These are phyloP conservation scores for Samia ricini DNA, from an alignment of 1,140 invertebrate species.

Conservation along the genomic window DNA sequence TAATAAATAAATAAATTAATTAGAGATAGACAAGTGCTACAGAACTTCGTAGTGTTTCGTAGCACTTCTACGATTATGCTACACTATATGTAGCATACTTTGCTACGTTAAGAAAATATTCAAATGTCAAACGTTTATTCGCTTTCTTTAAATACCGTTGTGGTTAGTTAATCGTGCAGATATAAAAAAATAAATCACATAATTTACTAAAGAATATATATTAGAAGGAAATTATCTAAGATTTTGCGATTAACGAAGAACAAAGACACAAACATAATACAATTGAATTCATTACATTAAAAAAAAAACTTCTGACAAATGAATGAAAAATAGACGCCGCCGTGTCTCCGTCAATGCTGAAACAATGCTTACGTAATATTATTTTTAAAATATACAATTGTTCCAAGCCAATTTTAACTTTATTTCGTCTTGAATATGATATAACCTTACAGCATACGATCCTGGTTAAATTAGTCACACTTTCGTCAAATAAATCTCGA, in stretches of 20 bases:
- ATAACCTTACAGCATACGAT: not conserved
- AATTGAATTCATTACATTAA: not conserved
- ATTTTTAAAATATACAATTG: not conserved
- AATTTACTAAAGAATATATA: not conserved
- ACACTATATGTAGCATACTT: no score
- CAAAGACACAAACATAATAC: not conserved
- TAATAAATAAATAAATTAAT: no score
- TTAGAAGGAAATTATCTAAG: not conserved
- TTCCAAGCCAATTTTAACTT: slow-evolving; percentile 6
- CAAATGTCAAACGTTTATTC: no score
- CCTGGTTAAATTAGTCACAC: not conserved
- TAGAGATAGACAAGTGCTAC: no score
- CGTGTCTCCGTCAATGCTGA: slow-evolving; percentile 42
- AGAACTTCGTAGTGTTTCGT: no score
- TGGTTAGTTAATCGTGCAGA: no score
- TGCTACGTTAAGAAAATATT: no score
- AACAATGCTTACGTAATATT: slow-evolving; percentile 26
- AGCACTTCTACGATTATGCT: no score
- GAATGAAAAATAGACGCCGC: slow-evolving; percentile 37
- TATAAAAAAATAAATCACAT: no score
- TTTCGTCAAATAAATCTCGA: slow-evolving; percentile 22
- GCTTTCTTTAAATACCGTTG: no score
- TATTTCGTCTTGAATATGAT: slow-evolving; percentile 16
- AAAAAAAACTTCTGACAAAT: slow-evolving; percentile 26
- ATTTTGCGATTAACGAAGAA: not conserved